Evolutionary conservation across 1,140 invertebrate genomes (phyloP), one percentile per base, ranked within the genome.

Genomic region (Chelonus insularis): DNA sequence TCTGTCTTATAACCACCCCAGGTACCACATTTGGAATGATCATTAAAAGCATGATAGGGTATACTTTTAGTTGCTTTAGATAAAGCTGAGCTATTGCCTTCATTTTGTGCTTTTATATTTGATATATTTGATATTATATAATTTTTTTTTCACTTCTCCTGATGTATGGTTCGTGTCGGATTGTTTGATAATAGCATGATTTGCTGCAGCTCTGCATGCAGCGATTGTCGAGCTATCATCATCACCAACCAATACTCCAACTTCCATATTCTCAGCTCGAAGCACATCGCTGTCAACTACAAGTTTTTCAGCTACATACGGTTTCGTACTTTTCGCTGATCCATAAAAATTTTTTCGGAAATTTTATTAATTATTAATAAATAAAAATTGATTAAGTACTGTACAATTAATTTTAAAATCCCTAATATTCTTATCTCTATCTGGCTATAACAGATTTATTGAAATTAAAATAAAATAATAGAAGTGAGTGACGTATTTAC

Each of bases 401-500:
- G 32, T 2, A 34, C 7, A 34, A 34, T 34, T 34, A 34, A 34
- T 8, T 8, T 34, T 34, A 1, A 34, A 8, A 1, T 34, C 7
- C 8, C 25, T 5, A 34, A 54, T 32, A 58, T 43, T 37, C 39
- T 41, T 39, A 52, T 52, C 8, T 43, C 25, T 18, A 60, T 50
- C 16, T 60, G n/a, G 18, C 9, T 48, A 3, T 9, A 39, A 60
- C 21, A 47, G 12, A 51, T 37, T 32, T 29, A 0, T 5, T 12
- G 11, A 2, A 16, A 1, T 29, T 12, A 4, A 21, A 18, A 8
- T n/a, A 11, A 29, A 41, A 61, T 21, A 29, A n/a, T 29, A 54
- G 54, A 18, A 45, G 37, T 36, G n/a, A n/a, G n/a, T n/a, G n/a
- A n/a, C 7, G 12, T 39, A 61, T 11, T 61, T 61, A 61, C 25